These are phyloP conservation scores for Drosophila birchii DNA, from an alignment of 2,888 invertebrate species.

Conservation along the genomic window DNA sequence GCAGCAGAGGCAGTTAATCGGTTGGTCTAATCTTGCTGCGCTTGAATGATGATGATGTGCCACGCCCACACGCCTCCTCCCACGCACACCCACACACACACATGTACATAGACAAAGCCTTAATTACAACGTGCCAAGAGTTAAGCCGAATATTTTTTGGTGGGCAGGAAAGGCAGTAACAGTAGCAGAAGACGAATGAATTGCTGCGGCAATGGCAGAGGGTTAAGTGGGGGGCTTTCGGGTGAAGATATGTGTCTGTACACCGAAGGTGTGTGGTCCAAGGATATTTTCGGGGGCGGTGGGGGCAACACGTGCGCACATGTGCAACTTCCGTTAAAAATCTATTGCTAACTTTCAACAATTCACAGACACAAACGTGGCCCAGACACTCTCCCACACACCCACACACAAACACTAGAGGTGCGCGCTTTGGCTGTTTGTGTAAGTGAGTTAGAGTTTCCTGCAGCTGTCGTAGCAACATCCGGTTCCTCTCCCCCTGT, in stretches of 20 bases:
- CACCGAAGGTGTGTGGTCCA: conserved; percentile 24
- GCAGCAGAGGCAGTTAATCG: conserved; percentile 47
- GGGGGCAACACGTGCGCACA: conserved; percentile 75
- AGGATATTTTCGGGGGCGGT: conserved; percentile 43
- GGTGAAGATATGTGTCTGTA: neutral
- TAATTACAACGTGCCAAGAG: conserved; percentile 66
- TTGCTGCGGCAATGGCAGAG: conserved; percentile 19
- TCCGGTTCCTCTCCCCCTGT: conserved; percentile 66
- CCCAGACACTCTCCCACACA: conserved; percentile 44
- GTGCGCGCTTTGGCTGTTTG: conserved; percentile 58
- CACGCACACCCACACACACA: conserved; percentile 6
- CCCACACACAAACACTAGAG: conserved; percentile 41
- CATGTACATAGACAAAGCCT: conserved; percentile 46
- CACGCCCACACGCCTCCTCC: conserved; percentile 61
- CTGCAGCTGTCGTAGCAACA: conserved; percentile 81
- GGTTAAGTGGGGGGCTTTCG: neutral
- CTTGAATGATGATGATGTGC: conserved; percentile 80
- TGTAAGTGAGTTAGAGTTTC: conserved; percentile 80
- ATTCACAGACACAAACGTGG: conserved; percentile 60
- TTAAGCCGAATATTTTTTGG: conserved; percentile 42
- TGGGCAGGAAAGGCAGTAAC: neutral
- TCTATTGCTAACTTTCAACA: conserved; percentile 81
- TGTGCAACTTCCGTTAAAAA: conserved; percentile 82
- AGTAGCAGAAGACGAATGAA: conserved; percentile 26
- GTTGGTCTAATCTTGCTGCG: conserved; percentile 75